phyloP scores from a whole-genome alignment of 1,140 invertebrate genomes.

The Drosophila yakuba region DNA sequence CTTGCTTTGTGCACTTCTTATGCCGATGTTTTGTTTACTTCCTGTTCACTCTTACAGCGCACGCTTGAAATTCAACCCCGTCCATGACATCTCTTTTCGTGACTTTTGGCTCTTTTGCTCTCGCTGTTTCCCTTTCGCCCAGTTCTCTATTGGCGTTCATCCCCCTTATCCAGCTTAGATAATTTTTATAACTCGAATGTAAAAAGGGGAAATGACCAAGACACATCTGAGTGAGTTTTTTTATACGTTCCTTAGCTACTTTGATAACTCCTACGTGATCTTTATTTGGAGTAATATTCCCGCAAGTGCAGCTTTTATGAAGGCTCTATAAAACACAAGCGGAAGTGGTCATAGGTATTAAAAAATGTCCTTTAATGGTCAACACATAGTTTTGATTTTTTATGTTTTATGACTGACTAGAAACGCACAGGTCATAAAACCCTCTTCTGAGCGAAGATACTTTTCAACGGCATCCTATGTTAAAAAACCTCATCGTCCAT shows the following conservation, averaged over 20 bases:
- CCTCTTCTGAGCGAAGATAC: slow-evolving; percentile 27
- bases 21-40: slow-evolving; percentile 53
- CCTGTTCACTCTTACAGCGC: slow-evolving; percentile 73
- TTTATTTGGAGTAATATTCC: slow-evolving; percentile 19
- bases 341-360: slow-evolving; percentile 66
- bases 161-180: slow-evolving; percentile 60
- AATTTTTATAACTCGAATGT: slow-evolving; percentile 20
- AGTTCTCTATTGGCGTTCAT: slow-evolving; percentile 50
- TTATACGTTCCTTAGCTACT: neutral
- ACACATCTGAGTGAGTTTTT: slow-evolving; percentile 30
- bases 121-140: slow-evolving; percentile 37
- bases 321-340: slow-evolving; percentile 58
- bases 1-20: slow-evolving; percentile 4
- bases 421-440: slow-evolving; percentile 65
- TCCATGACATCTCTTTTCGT: slow-evolving; percentile 47
- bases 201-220: slow-evolving; percentile 61
- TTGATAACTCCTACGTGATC: slow-evolving; percentile 9
- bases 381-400: slow-evolving; percentile 48
- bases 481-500: slow-evolving; percentile 21
- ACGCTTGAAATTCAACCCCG: slow-evolving; percentile 62
- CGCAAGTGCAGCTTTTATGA: slow-evolving; percentile 61
- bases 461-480: slow-evolving; percentile 43
- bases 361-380: slow-evolving; percentile 46
- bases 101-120: slow-evolving; percentile 71
- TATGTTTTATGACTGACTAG: slow-evolving; percentile 53